Percentiles rank a stretch among this genome's conserved stretches.
These are phyloP conservation scores for Opisthograptis luteolata DNA, from an alignment of 2,888 invertebrate genomes.

Conservation along the genomic window DNA sequence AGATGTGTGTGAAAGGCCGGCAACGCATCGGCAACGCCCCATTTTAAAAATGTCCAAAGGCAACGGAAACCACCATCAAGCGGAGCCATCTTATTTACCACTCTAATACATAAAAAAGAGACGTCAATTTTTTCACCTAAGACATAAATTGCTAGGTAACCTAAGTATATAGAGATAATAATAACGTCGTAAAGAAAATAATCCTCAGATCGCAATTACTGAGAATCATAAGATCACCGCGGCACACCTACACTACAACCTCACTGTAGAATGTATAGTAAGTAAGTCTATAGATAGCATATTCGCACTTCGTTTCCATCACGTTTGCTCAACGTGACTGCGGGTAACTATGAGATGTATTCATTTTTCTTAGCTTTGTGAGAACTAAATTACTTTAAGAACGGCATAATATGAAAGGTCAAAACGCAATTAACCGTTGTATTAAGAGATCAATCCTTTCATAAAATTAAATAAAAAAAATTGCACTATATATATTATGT, in stretches of 20 bases:
- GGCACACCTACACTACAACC: slow-evolving; percentile 19
- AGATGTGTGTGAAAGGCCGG: no score
- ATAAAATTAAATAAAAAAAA: no score
- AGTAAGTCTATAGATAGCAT: no score
- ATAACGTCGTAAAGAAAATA: slow-evolving; percentile 37
- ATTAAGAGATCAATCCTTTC: no score
- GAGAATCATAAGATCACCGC: slow-evolving; percentile 34
- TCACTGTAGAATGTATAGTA: slow-evolving; percentile 13
- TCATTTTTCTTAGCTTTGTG: slow-evolving; percentile 24
- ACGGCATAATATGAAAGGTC: no score
- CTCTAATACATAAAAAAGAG: no score
- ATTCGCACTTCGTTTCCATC: slow-evolving; percentile 32
- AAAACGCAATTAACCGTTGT: no score
- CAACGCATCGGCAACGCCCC: no score
- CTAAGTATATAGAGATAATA: slow-evolving; percentile 10
- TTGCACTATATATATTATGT: no score
- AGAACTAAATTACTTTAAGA: slow-evolving; percentile 15
- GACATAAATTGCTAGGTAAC: slow-evolving; percentile 4
- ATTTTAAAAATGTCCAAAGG: no score
- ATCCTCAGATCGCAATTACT: slow-evolving; percentile 23
- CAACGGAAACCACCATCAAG: no score
- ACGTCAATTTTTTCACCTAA: slow-evolving; percentile 18
- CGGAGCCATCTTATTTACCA: no score
- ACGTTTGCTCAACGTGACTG: slow-evolving; percentile 47
- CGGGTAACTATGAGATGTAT: slow-evolving; percentile 11